Evolutionary conservation across 2,113 vertebrate species (phyloP).

Genomic region (Poecile atricapillus): DNA sequence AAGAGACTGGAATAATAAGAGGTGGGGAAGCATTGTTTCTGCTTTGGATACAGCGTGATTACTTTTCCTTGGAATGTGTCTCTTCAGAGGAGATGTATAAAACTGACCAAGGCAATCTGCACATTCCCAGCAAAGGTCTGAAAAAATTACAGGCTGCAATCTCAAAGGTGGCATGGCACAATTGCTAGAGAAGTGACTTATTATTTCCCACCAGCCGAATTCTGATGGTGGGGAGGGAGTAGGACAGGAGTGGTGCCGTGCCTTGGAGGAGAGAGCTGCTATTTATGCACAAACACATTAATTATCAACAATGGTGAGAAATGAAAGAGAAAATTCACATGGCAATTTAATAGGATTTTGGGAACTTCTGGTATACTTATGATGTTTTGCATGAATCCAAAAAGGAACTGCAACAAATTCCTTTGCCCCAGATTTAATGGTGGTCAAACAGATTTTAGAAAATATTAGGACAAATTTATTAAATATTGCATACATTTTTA

Average conservation of each 20-base stretch:
- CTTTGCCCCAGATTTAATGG: slow-evolving; percentile 17
- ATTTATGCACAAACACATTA: slow-evolving; percentile 30
- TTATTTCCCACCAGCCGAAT: background rate
- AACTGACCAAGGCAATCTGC: slow-evolving; percentile 1
- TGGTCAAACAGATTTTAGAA: slow-evolving; percentile 47
- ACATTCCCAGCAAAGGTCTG: slow-evolving; percentile 12
- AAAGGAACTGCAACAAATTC: slow-evolving; percentile 2
- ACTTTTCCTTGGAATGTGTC: background rate
- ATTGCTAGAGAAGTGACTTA: background rate
- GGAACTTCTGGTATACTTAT: slow-evolving; percentile 3
- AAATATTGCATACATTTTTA: slow-evolving; percentile 57
- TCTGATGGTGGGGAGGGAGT: background rate
- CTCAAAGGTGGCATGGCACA: background rate
- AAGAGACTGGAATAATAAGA: slow-evolving; percentile 33
- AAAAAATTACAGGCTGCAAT: background rate
- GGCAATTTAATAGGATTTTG: slow-evolving; percentile 41
- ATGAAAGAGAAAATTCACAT: slow-evolving; percentile 14
- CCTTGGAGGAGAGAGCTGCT: background rate
- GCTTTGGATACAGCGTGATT: background rate
- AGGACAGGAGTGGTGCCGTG: background rate
- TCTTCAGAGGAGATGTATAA: background rate
- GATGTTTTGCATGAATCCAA: background rate
- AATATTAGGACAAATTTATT: slow-evolving; percentile 47
- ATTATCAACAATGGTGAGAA: slow-evolving; percentile 18
- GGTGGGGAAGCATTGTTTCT: slow-evolving; percentile 39